phyloP scores from a whole-genome alignment of 2,113 vertebrate species.

The Podocnemis expansa region DNA sequence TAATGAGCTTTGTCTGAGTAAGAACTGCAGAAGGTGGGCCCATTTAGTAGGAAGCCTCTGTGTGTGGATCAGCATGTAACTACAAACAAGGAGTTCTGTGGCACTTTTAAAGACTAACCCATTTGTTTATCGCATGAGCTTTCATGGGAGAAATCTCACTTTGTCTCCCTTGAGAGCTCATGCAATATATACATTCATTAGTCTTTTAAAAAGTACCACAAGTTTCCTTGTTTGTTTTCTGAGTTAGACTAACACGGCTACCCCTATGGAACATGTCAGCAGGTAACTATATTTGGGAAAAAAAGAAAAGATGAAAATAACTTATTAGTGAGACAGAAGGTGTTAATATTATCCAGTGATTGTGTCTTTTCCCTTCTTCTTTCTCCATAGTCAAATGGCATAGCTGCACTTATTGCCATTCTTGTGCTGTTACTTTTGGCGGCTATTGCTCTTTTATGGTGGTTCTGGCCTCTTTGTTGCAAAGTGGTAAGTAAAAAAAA shows the following conservation, averaged over 20 bases:
- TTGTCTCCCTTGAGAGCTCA: no score
- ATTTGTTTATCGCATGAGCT: no score
- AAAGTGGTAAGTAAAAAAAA: conserved; percentile 88
- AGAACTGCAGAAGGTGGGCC: accelerated
- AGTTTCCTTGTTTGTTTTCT: no score
- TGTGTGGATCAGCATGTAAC: background rate
- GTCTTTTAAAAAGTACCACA: no score
- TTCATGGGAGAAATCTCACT: no score
- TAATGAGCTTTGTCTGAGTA: background rate
- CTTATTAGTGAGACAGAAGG: background rate
- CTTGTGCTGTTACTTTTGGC: conserved; percentile 85
- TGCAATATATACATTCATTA: no score
- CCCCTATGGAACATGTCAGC: background rate
- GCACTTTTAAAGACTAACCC: no score
- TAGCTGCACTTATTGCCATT: conserved; percentile 81
- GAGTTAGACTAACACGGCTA: no score
- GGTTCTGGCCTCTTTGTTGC: conserved; percentile 98
- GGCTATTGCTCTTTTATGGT: conserved; percentile 89
- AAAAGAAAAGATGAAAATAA: background rate
- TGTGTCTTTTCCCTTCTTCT: background rate
- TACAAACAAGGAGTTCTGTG: background rate
- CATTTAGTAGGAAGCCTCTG: accelerated
- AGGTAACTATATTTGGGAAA: background rate
- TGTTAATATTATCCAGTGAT: background rate
- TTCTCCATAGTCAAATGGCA: conserved; percentile 81